Percentiles rank a stretch among this genome's conserved stretches.
These are phyloP conservation scores for Furnarius figulus DNA, from an alignment of 2,113 vertebrate genomes.

Conservation along the genomic window DNA sequence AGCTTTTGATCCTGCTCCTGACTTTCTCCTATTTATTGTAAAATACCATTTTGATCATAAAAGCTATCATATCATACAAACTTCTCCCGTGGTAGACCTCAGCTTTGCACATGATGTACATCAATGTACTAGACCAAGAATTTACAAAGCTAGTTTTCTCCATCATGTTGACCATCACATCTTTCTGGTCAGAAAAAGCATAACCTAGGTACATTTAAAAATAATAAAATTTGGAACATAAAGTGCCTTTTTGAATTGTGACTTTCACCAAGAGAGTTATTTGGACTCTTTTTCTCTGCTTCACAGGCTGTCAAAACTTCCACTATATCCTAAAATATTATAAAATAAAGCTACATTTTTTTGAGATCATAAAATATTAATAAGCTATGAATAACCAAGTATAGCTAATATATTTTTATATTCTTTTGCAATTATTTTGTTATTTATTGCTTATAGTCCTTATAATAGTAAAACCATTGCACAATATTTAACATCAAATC, in stretches of 20 bases:
- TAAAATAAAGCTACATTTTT: neutral
- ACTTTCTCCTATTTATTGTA: neutral
- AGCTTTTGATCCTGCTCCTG: neutral
- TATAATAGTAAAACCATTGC: neutral
- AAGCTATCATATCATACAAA: neutral
- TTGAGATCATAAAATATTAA: neutral
- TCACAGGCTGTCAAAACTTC: conserved; percentile 74
- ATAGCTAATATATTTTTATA: neutral
- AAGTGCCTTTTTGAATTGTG: neutral
- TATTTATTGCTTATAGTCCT: neutral
- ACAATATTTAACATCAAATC: neutral
- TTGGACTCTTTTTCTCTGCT: conserved; percentile 61
- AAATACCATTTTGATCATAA: neutral
- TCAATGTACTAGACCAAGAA: conserved; percentile 62
- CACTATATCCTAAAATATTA: conserved; percentile 70
- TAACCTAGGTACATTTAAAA: neutral
- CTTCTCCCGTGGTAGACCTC: conserved; percentile 50
- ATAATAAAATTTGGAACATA: neutral
- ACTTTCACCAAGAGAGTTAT: conserved; percentile 71
- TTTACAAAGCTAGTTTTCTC: conserved; percentile 70
- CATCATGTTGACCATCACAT: conserved; percentile 59
- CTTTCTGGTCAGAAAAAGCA: conserved; percentile 51
- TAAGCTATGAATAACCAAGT: neutral
- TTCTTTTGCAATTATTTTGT: neutral
- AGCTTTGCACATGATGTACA: conserved; percentile 45